Percentiles rank a stretch among this genome's conserved stretches.
phyloP scores from a whole-genome alignment of 2,888 invertebrate genomes.

The Euzetes globulus region DNA sequence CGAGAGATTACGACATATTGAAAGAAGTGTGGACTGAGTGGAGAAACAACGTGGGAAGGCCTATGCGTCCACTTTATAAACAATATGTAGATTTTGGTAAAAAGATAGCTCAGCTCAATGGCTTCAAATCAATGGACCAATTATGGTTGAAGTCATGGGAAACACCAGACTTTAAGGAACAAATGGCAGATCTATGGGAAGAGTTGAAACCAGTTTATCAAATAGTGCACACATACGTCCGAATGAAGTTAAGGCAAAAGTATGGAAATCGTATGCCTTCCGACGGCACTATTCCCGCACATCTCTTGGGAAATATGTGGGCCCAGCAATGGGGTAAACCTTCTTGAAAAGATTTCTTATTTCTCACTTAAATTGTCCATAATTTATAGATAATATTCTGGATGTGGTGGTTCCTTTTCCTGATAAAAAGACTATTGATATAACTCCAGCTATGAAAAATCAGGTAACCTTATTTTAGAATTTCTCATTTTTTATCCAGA shows the following conservation, averaged over 20 bases:
- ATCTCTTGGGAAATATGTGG: constrained; percentile 50
- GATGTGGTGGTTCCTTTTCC: constrained; percentile 34
- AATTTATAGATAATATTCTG: constrained; percentile 12
- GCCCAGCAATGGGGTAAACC: constrained; percentile 46
- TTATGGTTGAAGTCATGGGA: constrained; percentile 38
- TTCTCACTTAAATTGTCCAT: too few species aligned
- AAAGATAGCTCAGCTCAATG: constrained; percentile 57
- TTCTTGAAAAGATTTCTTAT: not conserved
- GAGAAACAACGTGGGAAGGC: constrained; percentile 70
- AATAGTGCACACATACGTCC: constrained; percentile 52
- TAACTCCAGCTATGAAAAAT: constrained; percentile 62
- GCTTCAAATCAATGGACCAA: constrained; percentile 34
- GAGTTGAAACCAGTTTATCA: constrained; percentile 65
- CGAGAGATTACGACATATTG: constrained; percentile 63
- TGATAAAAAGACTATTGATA: constrained; percentile 44
- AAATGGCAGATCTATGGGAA: constrained; percentile 45
- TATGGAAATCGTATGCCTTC: constrained; percentile 43
- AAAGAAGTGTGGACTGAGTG: constrained; percentile 71
- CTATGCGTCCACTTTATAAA: constrained; percentile 65
- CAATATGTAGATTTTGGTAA: constrained; percentile 71
- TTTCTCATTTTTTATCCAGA: too few species aligned
- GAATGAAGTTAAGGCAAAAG: constrained; percentile 42
- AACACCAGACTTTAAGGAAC: constrained; percentile 36
- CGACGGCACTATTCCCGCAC: constrained; percentile 48
- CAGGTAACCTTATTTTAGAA: too few species aligned